These are phyloP conservation scores for Cacoxenus indagator DNA, from an alignment of 2,888 invertebrate genomes.

Conservation along the genomic window DNA sequence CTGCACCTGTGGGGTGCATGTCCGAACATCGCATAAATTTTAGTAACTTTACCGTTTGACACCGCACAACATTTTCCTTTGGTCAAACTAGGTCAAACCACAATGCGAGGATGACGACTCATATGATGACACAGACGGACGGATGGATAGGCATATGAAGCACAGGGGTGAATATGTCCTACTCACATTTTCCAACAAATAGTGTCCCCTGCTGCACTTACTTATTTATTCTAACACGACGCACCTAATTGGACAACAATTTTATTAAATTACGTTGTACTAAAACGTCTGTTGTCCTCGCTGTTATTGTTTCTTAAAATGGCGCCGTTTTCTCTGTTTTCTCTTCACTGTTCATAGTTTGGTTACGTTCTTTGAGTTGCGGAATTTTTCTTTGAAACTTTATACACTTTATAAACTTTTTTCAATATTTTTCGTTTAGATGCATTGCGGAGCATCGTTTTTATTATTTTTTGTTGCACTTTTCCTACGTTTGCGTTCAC, in stretches of 20 bases:
- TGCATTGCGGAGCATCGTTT: slow-evolving; percentile 22
- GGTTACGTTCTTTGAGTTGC: slow-evolving; percentile 29
- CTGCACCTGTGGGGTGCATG: slow-evolving; percentile 18
- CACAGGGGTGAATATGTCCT: not conserved
- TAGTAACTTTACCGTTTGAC: too few species aligned
- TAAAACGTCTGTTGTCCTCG: slow-evolving; percentile 38
- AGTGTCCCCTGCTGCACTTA: slow-evolving; percentile 25
- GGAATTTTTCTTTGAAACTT: slow-evolving; percentile 46
- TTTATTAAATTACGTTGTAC: slow-evolving; percentile 44
- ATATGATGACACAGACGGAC: slow-evolving; percentile 9
- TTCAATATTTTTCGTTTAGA: not conserved
- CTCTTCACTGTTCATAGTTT: slow-evolving; percentile 48
- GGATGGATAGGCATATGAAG: not conserved
- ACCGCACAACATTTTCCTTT: slow-evolving; percentile 17
- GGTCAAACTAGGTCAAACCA: slow-evolving; percentile 52
- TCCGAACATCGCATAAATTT: too few species aligned
- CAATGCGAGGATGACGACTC: slow-evolving; percentile 37
- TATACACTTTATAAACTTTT: not conserved
- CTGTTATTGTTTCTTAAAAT: slow-evolving; percentile 66
- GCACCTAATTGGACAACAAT: slow-evolving; percentile 38
- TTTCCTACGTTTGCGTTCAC: slow-evolving; percentile 42
- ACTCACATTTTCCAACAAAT: slow-evolving; percentile 33
- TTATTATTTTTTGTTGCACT: slow-evolving; percentile 29
- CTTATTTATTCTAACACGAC: slow-evolving; percentile 30
- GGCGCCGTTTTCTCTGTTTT: slow-evolving; percentile 68